Conservation (phyloP, 2,113 vertebrate genomes). For the Forbesichthys papilliferus region DNA sequence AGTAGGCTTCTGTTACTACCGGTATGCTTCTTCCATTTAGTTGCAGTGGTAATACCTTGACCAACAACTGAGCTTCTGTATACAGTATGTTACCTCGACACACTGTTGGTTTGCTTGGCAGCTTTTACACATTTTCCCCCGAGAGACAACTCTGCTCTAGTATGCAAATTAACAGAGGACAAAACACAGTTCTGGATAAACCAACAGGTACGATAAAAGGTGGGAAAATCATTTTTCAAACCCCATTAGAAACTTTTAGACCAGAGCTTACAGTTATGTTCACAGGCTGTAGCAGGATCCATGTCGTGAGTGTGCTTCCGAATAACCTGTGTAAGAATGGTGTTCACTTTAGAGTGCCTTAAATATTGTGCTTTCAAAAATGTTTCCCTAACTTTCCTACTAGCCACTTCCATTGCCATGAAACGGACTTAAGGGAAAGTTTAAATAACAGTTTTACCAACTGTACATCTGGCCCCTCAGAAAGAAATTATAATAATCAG, state of each 20-base stretch:
- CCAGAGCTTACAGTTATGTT: conserved; percentile 67
- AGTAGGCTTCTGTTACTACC: conserved; percentile 65
- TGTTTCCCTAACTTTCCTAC: conserved; percentile 31
- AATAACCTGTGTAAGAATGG: conserved; percentile 49
- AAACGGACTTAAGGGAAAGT: conserved; percentile 39
- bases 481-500: conserved; percentile 11
- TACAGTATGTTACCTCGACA: conserved; percentile 20
- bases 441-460: conserved; percentile 33
- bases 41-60: conserved; percentile 63
- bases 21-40: conserved; percentile 63
- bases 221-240: conserved; percentile 45
- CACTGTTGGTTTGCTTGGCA: conserved; percentile 40
- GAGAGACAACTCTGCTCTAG: conserved; percentile 18
- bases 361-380: conserved; percentile 73
- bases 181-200: conserved; percentile 47
- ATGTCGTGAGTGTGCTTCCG: conserved; percentile 62
- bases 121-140: conserved; percentile 24
- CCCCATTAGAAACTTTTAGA: conserved; percentile 30
- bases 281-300: conserved; percentile 62
- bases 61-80: conserved; percentile 41
- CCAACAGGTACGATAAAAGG: conserved; percentile 27
- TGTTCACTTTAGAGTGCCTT: conserved; percentile 45
- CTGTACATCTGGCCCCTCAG: conserved; percentile 29
- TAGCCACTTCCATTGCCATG: conserved; percentile 30
- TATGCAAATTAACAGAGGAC: conserved; percentile 45